phyloP scores from a whole-genome alignment of 2,888 invertebrate genomes.

The Cactoblastis cactorum region DNA sequence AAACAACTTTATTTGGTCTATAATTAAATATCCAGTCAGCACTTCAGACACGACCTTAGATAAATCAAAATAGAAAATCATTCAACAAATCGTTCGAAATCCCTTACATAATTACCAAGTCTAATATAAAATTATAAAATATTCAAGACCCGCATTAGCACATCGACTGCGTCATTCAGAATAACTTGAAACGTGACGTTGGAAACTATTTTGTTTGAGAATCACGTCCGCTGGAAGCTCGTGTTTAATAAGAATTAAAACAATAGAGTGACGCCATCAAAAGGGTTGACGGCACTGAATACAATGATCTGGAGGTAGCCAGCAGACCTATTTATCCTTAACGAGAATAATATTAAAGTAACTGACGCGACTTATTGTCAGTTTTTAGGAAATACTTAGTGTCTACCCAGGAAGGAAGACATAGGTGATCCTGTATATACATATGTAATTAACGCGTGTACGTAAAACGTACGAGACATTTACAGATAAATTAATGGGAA shows the following conservation, averaged over 20 bases:
- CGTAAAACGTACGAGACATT: no score
- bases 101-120: background rate
- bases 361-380: no score
- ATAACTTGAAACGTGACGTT: slow-evolving; percentile 5
- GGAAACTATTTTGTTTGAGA: slow-evolving; percentile 1
- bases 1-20: no score
- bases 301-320: background rate
- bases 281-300: background rate
- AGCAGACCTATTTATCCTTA: background rate
- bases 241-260: slow-evolving; percentile 2
- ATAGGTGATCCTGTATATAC: no score
- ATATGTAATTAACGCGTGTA: no score
- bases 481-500: no score
- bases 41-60: no score
- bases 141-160: background rate
- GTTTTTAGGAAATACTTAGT: no score
- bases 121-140: background rate
- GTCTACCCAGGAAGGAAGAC: no score
- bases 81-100: background rate
- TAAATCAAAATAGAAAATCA: no score
- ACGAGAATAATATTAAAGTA: no score
- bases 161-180: background rate
- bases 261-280: background rate
- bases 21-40: no score
- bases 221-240: background rate